Percentiles rank a stretch among this genome's conserved stretches.
Conservation (phyloP, 2,113 vertebrate species). For the Tupaia tana region DNA sequence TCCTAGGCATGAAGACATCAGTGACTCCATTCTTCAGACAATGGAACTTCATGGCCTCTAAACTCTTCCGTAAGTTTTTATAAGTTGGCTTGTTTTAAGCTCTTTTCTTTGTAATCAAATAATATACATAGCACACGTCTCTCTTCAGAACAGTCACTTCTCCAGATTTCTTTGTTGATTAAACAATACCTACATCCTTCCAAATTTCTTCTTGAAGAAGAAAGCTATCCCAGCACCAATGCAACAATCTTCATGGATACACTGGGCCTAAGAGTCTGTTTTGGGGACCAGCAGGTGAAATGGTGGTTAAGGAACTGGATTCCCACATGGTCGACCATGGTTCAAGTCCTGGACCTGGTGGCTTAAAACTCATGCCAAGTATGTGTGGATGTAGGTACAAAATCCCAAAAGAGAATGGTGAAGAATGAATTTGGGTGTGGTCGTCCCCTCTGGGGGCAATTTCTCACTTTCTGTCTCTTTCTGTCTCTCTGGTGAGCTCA, state of each 20-base stretch:
- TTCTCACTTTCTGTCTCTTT: too few species aligned
- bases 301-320: too few species aligned
- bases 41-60: constrained; percentile 94
- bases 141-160: constrained; percentile 93
- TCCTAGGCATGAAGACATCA: constrained; percentile 95
- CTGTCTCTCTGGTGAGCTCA: too few species aligned
- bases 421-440: too few species aligned
- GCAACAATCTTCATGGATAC: constrained; percentile 96
- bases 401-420: too few species aligned
- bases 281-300: constrained; percentile 47
- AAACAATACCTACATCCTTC: constrained; percentile 90
- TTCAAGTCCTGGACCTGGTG: too few species aligned
- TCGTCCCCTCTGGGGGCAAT: too few species aligned
- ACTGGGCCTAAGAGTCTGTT: constrained; percentile 93
- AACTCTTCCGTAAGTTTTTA: constrained; percentile 88
- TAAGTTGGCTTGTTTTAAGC: constrained; percentile 93
- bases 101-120: constrained; percentile 91
- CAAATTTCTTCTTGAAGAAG: constrained; percentile 91
- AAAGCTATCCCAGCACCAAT: constrained; percentile 96
- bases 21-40: constrained; percentile 90
- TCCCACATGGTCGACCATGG: too few species aligned
- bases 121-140: constrained; percentile 91
- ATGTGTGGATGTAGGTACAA: too few species aligned
- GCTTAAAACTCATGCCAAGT: too few species aligned
- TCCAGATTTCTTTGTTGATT: constrained; percentile 91